These are phyloP conservation scores for Hesperia comma DNA, from an alignment of 2,888 invertebrate genomes.

Conservation along the genomic window DNA sequence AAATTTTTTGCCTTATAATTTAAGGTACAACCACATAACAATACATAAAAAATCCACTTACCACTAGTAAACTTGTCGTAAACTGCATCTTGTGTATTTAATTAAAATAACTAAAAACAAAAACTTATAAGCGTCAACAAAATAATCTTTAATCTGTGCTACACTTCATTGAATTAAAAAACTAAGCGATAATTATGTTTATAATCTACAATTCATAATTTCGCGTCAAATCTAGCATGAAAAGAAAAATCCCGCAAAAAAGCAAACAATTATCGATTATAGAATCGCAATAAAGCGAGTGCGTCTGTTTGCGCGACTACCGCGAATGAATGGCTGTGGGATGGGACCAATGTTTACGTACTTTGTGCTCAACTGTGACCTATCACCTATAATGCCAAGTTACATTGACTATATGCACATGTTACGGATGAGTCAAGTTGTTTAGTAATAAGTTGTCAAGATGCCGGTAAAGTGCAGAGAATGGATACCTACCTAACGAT, in stretches of 20 bases:
- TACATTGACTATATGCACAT: slow-evolving; percentile 11
- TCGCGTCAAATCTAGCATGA: not conserved
- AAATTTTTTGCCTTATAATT: too few species aligned
- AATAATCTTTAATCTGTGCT: too few species aligned
- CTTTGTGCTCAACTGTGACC: slow-evolving; percentile 11
- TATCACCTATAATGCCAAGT: slow-evolving; percentile 35
- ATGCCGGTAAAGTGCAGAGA: slow-evolving; percentile 27
- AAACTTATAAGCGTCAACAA: too few species aligned
- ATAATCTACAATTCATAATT: not conserved
- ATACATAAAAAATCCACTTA: slow-evolving; percentile 2
- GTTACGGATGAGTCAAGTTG: slow-evolving; percentile 1
- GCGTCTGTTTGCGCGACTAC: slow-evolving; percentile 15
- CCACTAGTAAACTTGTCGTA: not conserved
- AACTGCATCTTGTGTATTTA: not conserved
- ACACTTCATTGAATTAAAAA: too few species aligned
- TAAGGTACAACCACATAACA: too few species aligned
- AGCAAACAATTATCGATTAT: not conserved
- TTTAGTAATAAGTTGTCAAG: slow-evolving; percentile 31
- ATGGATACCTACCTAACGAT: slow-evolving; percentile 1
- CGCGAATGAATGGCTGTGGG: slow-evolving; percentile 25
- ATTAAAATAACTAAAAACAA: not conserved
- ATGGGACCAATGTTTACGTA: too few species aligned
- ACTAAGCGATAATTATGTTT: too few species aligned
- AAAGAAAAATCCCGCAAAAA: not conserved
- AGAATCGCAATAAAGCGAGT: slow-evolving; percentile 16